phyloP scores from a whole-genome alignment of 2,888 invertebrate genomes.

The Eudasyphora cyanicolor region DNA sequence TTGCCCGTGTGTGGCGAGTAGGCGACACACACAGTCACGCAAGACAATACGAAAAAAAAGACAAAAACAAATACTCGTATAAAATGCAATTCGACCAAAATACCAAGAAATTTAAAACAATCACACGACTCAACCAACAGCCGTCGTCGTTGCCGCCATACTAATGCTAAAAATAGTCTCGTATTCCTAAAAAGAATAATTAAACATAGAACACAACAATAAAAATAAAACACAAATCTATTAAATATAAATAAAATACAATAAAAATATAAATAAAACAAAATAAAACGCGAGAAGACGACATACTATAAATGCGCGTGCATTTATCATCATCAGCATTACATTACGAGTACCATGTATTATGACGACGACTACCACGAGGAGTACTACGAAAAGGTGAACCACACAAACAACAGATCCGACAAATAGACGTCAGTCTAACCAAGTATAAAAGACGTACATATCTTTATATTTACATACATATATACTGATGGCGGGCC shows the following conservation, averaged over 20 bases:
- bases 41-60: background rate
- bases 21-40: background rate
- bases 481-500: no score
- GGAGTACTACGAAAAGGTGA: background rate
- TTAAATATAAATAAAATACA: slow-evolving; percentile 10
- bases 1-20: background rate
- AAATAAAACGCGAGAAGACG: no score
- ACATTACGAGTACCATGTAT: background rate
- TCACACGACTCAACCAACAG: background rate
- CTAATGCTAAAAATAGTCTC: background rate
- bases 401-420: no score
- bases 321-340: no score
- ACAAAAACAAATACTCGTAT: no score
- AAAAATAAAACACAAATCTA: background rate
- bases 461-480: no score
- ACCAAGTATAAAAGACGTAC: no score
- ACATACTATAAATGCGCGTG: no score
- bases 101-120: background rate
- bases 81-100: slow-evolving; percentile 7
- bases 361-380: slow-evolving; percentile 1
- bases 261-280: background rate
- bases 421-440: no score
- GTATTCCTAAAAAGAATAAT: background rate
- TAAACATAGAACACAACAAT: background rate
- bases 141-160: no score